Conservation (phyloP, 2,113 vertebrate genomes). For the Pomatostomus ruficeps region DNA sequence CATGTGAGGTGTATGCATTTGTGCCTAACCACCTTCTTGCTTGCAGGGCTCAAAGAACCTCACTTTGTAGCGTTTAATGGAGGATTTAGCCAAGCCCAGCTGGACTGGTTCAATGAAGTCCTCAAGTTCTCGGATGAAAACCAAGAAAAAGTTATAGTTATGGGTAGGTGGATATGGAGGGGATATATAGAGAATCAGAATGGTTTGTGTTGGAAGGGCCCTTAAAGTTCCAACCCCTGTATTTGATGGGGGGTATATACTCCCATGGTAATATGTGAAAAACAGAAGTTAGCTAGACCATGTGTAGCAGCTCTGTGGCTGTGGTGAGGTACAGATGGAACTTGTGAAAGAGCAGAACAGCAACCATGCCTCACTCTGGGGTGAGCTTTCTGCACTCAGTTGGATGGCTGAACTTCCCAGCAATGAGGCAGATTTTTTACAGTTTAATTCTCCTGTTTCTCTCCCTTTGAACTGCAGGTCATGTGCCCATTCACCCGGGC, state of each 20-base stretch:
- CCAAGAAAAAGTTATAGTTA: slow-evolving; percentile 82
- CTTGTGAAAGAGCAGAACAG: background rate
- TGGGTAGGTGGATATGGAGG: slow-evolving; percentile 76
- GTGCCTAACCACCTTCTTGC: slow-evolving; percentile 11
- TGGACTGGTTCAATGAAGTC: slow-evolving; percentile 84
- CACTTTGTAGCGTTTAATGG: slow-evolving; percentile 90
- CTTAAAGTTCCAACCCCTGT: background rate
- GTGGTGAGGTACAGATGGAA: background rate
- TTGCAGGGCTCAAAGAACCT: slow-evolving; percentile 70
- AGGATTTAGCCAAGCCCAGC: slow-evolving; percentile 86
- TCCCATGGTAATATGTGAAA: fast-evolving
- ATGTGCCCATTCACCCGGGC: slow-evolving; percentile 84
- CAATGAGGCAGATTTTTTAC: background rate
- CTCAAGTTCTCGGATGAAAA: slow-evolving; percentile 81
- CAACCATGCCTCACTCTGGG: fast-evolving
- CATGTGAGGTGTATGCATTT: background rate
- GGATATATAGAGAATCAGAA: background rate
- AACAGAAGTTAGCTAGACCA: background rate
- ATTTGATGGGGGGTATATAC: background rate
- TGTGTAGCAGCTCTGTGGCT: background rate
- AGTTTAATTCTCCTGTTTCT: background rate
- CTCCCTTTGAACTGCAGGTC: slow-evolving; percentile 72
- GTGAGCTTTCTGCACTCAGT: background rate
- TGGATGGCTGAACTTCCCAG: background rate
- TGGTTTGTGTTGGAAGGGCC: background rate